phyloP scores from a whole-genome alignment of 2,888 invertebrate genomes.

The Volucella inflata region DNA sequence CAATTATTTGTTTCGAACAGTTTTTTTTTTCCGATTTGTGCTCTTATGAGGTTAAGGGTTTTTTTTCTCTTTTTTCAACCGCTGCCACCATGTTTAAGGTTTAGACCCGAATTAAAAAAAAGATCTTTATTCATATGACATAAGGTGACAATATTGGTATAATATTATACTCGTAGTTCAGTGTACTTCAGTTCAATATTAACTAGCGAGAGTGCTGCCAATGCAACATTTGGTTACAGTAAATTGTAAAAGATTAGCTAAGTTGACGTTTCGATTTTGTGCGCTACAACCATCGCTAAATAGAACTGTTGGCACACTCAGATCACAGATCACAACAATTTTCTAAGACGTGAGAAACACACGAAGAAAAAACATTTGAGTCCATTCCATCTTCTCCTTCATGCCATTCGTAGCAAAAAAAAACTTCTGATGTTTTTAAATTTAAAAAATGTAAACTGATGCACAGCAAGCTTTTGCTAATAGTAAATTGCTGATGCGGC shows the following conservation, averaged over 20 bases:
- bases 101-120: too few species aligned
- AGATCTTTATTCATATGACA: too few species aligned
- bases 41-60: too few species aligned
- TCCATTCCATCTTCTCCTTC: conserved; percentile 63
- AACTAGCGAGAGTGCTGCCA: too few species aligned
- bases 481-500: too few species aligned
- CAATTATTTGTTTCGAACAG: too few species aligned
- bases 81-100: too few species aligned
- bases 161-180: too few species aligned
- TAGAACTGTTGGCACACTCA: conserved; percentile 26
- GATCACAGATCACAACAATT: conserved; percentile 23
- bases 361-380: conserved; percentile 64
- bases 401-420: conserved; percentile 63
- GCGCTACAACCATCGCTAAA: conserved; percentile 41
- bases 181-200: too few species aligned
- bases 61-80: too few species aligned
- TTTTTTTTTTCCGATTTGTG: too few species aligned
- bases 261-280: conserved; percentile 41
- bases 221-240: conserved; percentile 2
- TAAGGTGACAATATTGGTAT: too few species aligned
- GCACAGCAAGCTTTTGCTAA: conserved; percentile 40
- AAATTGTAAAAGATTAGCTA: conserved; percentile 25
- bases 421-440: conserved; percentile 55
- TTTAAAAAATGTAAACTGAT: conserved; percentile 68
- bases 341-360: conserved; percentile 34